Base-by-base conservation (phyloP, 2,797 vertebrate genomes). In the Leptatherina wallacei region DNA sequence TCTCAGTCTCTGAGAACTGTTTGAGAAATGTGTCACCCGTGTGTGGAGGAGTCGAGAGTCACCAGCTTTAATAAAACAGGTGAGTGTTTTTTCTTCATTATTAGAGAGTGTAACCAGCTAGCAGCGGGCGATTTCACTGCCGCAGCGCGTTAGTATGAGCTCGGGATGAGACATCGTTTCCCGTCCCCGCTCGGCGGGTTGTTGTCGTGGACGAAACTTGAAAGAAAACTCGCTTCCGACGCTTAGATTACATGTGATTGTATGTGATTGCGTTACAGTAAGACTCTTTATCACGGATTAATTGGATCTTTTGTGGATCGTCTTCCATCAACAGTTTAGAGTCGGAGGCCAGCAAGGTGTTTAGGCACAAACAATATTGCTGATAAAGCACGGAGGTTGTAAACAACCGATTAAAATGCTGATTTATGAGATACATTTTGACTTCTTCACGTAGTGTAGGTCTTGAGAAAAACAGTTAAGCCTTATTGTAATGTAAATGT, bases 21-120 rank as follows among this genome's bases (percentile, higher is more conserved):
- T 8, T 61, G 73, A 85, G 92, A 95, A 89, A 94, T 94, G 94
- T 86, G 84, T 93, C 88, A 71, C 70, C 80, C 65, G 83, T 65
- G 83, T 66, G 71, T 66, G 65, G 82, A 82, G 65, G 81, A 82
- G 81, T 72, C 75, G 82, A 92, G 69, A 90, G 82, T 88, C 88
- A 61, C 38, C 81, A 35, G 73, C 78, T 81, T 77, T 38, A 73
- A 71, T 42, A 86, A 78, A 87, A 74, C 74, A 73, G 91, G 94
- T 94, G 67, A 68, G 93, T 89, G 6, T n/a, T n/a, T 47, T 59
- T 24, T 14, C 0, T n/a, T 35, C 0, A 0, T 49, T 4, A 11
- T 22, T 2, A 1, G 11, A 36, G 10, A 2, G n/a, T 16, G 4
- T 22, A 8, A 47, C 14, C 3, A 30, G 65, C 66, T 68, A 60